Conservation (phyloP, 2,797 vertebrate genomes). For the Clangula hyemalis region DNA sequence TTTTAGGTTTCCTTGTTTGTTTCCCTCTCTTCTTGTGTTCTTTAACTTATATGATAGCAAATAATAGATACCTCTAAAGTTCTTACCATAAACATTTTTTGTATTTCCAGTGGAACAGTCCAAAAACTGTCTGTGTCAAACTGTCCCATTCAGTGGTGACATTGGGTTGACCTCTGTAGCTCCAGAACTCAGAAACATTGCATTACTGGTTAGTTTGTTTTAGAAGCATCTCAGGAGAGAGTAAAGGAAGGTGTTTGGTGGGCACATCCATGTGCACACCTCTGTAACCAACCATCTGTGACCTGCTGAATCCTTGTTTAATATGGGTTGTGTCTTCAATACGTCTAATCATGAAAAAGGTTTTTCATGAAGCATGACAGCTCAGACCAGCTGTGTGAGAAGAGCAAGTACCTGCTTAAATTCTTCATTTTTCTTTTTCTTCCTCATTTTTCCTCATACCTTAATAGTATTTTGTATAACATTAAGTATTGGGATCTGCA, state of each 20-base stretch:
- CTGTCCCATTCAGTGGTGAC: neutral
- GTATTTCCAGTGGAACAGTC: accelerated
- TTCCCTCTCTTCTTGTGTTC: neutral
- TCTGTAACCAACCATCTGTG: neutral
- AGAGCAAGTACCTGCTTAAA: neutral
- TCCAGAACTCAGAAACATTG: neutral
- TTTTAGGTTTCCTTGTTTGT: neutral
- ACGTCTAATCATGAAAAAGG: neutral
- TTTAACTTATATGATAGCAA: neutral
- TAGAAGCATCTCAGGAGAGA: neutral
- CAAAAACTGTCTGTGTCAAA: neutral
- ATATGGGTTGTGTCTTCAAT: neutral
- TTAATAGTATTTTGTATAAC: neutral
- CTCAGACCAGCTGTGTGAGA: neutral
- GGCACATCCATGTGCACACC: too few relatives aligned
- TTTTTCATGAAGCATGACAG: neutral
- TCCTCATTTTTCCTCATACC: neutral
- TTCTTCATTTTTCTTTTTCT: neutral
- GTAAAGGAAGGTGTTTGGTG: neutral
- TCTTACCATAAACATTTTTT: neutral
- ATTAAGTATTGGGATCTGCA: neutral
- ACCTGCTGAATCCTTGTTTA: neutral
- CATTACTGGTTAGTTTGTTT: neutral
- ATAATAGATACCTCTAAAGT: neutral
- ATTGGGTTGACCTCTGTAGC: neutral